Base-by-base conservation (phyloP, 2,888 invertebrate species). In the Acronicta psi region DNA sequence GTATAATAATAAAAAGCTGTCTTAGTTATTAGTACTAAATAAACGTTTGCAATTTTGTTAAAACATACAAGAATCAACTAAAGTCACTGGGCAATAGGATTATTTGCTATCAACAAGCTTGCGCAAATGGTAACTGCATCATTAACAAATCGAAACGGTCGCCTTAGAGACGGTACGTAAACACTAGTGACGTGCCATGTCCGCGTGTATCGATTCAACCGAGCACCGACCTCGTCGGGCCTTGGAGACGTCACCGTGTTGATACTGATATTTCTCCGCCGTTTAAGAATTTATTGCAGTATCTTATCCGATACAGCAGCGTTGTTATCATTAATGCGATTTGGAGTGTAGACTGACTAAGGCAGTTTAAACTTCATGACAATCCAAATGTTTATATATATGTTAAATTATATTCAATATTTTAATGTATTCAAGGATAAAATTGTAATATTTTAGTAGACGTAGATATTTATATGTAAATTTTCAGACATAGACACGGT, bases 81-180 rank as follows among this genome's bases (percentile, higher is more conserved):
- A 1, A 25, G 9, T 25, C 25, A 25, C 9, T 25, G 8, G 3
- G 29, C 11, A 29, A 11, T 11, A 29, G 29, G 34, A n/a, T 34
- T 34, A 34, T 34, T 34, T 34, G 34, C 34, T 34, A 34, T 31
- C 6, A 61, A 56, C 38, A 55, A 50, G 52, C 51, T 55, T 43
- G 59, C 44, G 25, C 55, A 59, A 68, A 67, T 45, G 67, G 44
- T 59, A 66, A 56, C 52, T 66, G 62, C 68, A 70, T 77, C 67
- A 79, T 75, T 79, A 82, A 80, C 74, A 67, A 85, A 89, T 87
- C 82, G 84, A 88, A 86, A 72, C 84, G 83, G 92, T 93, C 85
- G 86, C 91, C 91, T 79, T 90, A 84, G 93, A 81, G 82, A 93
- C 85, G 73, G 77, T 81, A 78, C 82, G 85, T 88, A 92, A 92